Percentiles rank a stretch among this genome's conserved stretches.
These are phyloP conservation scores for Scaptomyza graminum DNA, from an alignment of 1,140 invertebrate genomes.

Conservation along the genomic window DNA sequence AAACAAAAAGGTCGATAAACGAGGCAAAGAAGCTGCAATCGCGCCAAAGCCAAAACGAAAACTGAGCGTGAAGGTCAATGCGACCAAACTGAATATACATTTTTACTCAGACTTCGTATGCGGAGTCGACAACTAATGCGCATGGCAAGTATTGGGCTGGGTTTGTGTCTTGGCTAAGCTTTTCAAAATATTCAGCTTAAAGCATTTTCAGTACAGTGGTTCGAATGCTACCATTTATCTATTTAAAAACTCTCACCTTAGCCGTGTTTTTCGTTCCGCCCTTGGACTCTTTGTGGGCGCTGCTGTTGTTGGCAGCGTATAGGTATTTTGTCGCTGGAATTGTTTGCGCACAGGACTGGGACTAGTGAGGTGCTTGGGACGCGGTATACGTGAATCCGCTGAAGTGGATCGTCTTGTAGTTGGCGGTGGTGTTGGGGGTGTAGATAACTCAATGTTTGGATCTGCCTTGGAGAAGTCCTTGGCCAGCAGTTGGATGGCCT, in stretches of 20 bases:
- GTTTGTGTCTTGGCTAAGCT: constrained; percentile 39
- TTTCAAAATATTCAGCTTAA: not conserved
- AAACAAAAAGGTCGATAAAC: constrained; percentile 55
- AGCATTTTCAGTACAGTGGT: constrained; percentile 41
- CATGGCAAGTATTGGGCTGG: constrained; percentile 33
- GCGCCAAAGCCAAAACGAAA: constrained; percentile 62
- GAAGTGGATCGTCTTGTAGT: constrained; percentile 51
- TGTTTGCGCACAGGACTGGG: constrained; percentile 83
- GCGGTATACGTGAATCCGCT: constrained; percentile 83
- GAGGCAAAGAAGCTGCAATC: constrained; percentile 29
- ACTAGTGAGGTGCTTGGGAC: constrained; percentile 83
- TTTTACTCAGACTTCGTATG: constrained; percentile 12
- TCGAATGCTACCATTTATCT: too few species aligned
- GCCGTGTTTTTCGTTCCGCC: constrained; percentile 50
- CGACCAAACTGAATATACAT: constrained; percentile 17
- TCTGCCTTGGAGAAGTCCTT: constrained; percentile 84
- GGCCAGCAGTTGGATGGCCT: constrained; percentile 85
- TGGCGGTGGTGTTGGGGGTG: not conserved
- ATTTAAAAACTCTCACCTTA: constrained; percentile 53
- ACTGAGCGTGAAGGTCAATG: constrained; percentile 73
- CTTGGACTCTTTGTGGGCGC: constrained; percentile 53
- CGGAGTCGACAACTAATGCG: constrained; percentile 40
- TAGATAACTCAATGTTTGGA: not conserved
- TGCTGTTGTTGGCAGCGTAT: constrained; percentile 76
- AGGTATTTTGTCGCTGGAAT: constrained; percentile 85